Evolutionary conservation across 2,888 invertebrate genomes (phyloP).

Genomic region (Drosophila nr. perissopoda): DNA sequence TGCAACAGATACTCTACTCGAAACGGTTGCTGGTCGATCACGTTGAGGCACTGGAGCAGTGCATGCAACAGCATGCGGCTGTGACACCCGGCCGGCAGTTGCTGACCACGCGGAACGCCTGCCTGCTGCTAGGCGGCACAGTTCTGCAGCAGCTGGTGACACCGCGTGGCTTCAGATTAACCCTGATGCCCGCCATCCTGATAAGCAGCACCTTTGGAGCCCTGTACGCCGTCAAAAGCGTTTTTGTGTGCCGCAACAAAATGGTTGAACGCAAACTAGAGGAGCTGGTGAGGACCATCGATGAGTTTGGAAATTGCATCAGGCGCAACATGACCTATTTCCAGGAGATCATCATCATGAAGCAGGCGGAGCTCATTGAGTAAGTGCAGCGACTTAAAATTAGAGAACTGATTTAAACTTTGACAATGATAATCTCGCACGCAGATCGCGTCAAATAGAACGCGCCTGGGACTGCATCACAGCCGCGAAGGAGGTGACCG

Average conservation of each 20-base stretch:
- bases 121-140: slow-evolving; percentile 75
- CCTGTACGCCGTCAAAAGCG: slow-evolving; percentile 77
- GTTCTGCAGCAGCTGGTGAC: slow-evolving; percentile 80
- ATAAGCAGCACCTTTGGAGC: slow-evolving; percentile 79
- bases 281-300: slow-evolving; percentile 81
- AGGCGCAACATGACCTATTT: slow-evolving; percentile 84
- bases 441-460: slow-evolving; percentile 82
- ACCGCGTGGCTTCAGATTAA: slow-evolving; percentile 73
- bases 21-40: slow-evolving; percentile 84
- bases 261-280: slow-evolving; percentile 80
- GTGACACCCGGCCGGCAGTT: slow-evolving; percentile 53
- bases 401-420: not conserved
- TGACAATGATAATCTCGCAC: not conserved
- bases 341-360: slow-evolving; percentile 83
- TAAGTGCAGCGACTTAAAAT: slow-evolving; percentile 36
- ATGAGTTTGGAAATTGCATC: slow-evolving; percentile 84
- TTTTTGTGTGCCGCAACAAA: slow-evolving; percentile 82
- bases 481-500: slow-evolving; percentile 83
- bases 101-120: slow-evolving; percentile 77
- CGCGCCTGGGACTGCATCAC: slow-evolving; percentile 84
- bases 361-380: slow-evolving; percentile 83
- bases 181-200: slow-evolving; percentile 76
- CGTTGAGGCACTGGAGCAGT: slow-evolving; percentile 83
- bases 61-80: slow-evolving; percentile 53
- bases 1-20: slow-evolving; percentile 82